Conservation (phyloP, 2,113 vertebrate species). For the Elephantulus edwardii region DNA sequence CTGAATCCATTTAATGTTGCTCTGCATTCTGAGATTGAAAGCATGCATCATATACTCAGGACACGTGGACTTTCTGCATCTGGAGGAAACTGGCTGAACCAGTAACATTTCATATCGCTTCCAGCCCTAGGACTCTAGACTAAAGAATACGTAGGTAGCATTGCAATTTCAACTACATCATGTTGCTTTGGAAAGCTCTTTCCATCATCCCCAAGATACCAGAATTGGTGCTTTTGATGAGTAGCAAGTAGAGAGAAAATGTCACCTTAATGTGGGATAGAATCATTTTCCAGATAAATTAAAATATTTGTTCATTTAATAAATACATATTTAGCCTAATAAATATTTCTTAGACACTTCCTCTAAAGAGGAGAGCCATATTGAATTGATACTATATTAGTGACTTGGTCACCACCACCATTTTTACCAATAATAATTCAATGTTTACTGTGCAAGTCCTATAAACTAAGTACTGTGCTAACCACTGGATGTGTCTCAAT, state of each 20-base stretch:
- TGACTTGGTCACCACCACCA: too few relatives aligned
- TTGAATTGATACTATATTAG: too few relatives aligned
- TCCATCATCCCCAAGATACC: not conserved
- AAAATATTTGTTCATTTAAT: not conserved
- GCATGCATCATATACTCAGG: conserved; percentile 48
- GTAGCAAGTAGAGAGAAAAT: not conserved
- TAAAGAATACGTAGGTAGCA: not conserved
- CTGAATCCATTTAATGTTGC: conserved; percentile 53
- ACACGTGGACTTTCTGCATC: not conserved
- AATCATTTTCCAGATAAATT: conserved; percentile 6
- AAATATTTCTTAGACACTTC: too few relatives aligned
- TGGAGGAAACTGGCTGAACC: not conserved
- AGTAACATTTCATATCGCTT: not conserved
- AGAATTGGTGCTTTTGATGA: not conserved
- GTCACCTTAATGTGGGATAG: not conserved
- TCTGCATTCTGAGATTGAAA: conserved; percentile 69
- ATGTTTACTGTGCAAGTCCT: not conserved
- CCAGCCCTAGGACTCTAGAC: not conserved
- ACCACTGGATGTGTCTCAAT: not conserved
- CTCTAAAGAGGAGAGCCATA: not conserved
- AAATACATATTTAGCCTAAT: not conserved
- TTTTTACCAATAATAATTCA: not conserved
- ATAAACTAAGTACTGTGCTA: not conserved
- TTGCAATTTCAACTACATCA: not conserved
- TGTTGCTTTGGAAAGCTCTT: not conserved